A percentile compares a stretch with the other conserved stretches of the same genome.
Evolutionary conservation across 2,888 invertebrate species (phyloP).

Genomic region (Odontothrips loti): DNA sequence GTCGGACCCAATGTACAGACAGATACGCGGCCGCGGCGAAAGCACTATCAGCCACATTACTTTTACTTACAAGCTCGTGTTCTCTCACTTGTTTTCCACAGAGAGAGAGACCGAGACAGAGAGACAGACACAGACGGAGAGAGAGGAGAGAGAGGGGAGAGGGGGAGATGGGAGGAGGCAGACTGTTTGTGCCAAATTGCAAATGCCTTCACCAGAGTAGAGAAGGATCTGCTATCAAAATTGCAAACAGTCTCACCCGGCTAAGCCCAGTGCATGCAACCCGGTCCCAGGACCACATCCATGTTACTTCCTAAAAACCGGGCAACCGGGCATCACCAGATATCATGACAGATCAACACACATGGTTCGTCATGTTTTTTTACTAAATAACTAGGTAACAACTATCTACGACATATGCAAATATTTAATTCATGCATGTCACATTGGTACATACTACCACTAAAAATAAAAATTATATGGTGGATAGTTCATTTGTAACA

Average conservation of each 20-base stretch:
- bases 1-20: too few species aligned
- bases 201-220: not conserved
- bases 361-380: not conserved
- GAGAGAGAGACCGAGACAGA: not conserved
- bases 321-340: not conserved
- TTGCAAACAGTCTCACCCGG: conserved; percentile 2
- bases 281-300: conserved; percentile 25
- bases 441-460: too few species aligned
- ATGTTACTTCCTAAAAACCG: conserved; percentile 13
- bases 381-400: too few species aligned
- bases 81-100: too few species aligned
- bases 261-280: not conserved
- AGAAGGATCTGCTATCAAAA: not conserved
- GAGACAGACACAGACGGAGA: not conserved
- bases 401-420: too few species aligned
- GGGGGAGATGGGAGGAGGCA: not conserved
- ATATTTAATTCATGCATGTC: too few species aligned
- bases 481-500: too few species aligned
- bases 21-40: too few species aligned
- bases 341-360: not conserved
- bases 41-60: too few species aligned
- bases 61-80: too few species aligned
- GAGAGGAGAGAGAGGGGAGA: not conserved
- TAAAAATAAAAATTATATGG: too few species aligned
- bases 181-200: conserved; percentile 2